Base-by-base conservation (phyloP, 1,140 invertebrate genomes). In the Euschistus heros region DNA sequence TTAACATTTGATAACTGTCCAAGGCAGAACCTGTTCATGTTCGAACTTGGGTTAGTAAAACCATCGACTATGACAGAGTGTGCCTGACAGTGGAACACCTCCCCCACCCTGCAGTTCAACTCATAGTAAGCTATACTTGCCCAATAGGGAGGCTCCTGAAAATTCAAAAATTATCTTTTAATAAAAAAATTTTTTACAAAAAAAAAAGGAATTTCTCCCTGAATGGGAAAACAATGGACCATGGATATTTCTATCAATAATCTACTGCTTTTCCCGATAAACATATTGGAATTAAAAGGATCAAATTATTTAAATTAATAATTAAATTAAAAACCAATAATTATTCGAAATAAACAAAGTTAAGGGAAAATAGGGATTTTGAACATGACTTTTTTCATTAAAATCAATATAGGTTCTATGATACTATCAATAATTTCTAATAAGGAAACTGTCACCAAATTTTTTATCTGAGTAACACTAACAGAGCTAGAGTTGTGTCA, bases 1-100 rank as follows among this genome's bases (percentile, higher is more conserved):
- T 97, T 97, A 26, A 97, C 94, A 78, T 98, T 98, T 52, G 93
- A 96, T 64, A 98, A 77, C 68, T 97, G 90, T 0, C 95, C 94
- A 6, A 98, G 81, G 73, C 94, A 98, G 76, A 97, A 97, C 47
- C 95, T 78, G 73, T 88, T 71, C 47, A 69, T 62, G 74, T 95
- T 96, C 74, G 94, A 96, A 64, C 88, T 90, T 0, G 95, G 95
- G 78, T 97, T 94, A 64, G 95, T 97, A 73, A 97, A 98, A 0
- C 95, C 95, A 76, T 98, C 95, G 0, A 98, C 92, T 50, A 93
- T 90, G 2, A 98, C 88, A 17, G 90, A 91, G 70, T 90, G 89
- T 30, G 87, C 87, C 66, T 92, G 90, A 73, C 93, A 95, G 73
- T 95, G 92, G 75, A 96, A 97, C 0, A 94, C 87, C 75, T 97